These are phyloP conservation scores for Chaenogobius annularis DNA, from an alignment of 2,113 vertebrate species.

Conservation along the genomic window DNA sequence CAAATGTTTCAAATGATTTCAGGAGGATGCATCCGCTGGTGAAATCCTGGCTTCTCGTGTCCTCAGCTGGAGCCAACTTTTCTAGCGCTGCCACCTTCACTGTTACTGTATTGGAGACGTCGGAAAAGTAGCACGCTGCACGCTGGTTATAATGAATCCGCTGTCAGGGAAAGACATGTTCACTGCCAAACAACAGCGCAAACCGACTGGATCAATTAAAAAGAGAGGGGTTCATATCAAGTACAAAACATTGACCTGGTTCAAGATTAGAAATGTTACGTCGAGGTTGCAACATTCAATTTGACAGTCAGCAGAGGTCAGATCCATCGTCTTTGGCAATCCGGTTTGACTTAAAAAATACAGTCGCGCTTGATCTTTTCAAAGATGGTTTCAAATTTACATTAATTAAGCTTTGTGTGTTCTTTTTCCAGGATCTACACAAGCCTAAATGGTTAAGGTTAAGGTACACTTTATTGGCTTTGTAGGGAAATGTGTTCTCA, in stretches of 20 bases:
- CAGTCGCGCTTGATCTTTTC: not conserved
- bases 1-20: constrained; percentile 75
- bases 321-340: not conserved
- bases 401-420: no score
- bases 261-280: constrained; percentile 29
- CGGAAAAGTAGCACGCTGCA: not conserved
- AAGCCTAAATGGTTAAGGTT: no score
- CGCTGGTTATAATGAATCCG: not conserved
- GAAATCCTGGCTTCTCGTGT: constrained; percentile 72
- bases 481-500: no score
- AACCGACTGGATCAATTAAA: not conserved
- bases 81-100: constrained; percentile 19
- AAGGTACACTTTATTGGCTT: no score
- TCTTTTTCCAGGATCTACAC: no score
- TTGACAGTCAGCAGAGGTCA: constrained; percentile 19
- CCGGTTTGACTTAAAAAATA: not conserved
- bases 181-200: not conserved
- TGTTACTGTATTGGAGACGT: constrained; percentile 35
- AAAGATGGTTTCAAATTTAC: no score
- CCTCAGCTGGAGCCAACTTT: constrained; percentile 48
- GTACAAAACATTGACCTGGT: not conserved
- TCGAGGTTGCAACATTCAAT: constrained; percentile 46
- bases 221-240: not conserved
- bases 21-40: constrained; percentile 58
- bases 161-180: not conserved